Conservation (phyloP, 2,888 invertebrate species). For the Embidobia sp. region DNA sequence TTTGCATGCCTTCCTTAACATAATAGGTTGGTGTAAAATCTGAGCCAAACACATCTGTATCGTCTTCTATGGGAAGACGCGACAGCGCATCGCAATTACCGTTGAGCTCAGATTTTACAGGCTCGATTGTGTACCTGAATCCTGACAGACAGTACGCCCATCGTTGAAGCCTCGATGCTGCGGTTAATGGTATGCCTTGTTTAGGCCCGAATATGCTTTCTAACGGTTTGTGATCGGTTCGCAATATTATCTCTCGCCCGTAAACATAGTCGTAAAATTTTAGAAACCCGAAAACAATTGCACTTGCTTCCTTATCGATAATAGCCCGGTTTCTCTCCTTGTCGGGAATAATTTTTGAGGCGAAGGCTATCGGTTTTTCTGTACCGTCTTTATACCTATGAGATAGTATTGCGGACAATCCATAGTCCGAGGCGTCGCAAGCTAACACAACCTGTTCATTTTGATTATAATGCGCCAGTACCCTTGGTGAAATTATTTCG, state of each 20-base stretch:
- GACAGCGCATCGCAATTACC: slow-evolving; percentile 60
- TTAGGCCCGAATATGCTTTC: slow-evolving; percentile 69
- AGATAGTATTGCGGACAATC: slow-evolving; percentile 49
- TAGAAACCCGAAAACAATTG: slow-evolving; percentile 66
- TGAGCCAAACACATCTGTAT: not conserved
- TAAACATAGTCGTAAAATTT: slow-evolving; percentile 67
- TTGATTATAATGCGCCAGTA: slow-evolving; percentile 36
- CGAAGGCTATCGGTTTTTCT: slow-evolving; percentile 66
- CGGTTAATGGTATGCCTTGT: slow-evolving; percentile 67
- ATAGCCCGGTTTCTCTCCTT: slow-evolving; percentile 62
- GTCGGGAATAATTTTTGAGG: slow-evolving; percentile 58
- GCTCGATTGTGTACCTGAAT: slow-evolving; percentile 67
- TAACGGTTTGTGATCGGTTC: slow-evolving; percentile 78
- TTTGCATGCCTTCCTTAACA: slow-evolving; percentile 1
- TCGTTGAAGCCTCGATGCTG: slow-evolving; percentile 68
- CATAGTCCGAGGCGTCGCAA: slow-evolving; percentile 38
- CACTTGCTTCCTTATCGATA: slow-evolving; percentile 68
- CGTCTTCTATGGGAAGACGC: slow-evolving; percentile 6
- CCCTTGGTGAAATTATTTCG: slow-evolving; percentile 24
- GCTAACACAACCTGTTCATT: slow-evolving; percentile 42
- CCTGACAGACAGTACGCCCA: slow-evolving; percentile 72
- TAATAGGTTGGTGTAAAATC: not conserved
- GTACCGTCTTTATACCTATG: slow-evolving; percentile 50
- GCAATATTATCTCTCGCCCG: slow-evolving; percentile 68
- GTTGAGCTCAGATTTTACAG: slow-evolving; percentile 44